A percentile compares a stretch with the other conserved stretches of the same genome.
These are phyloP conservation scores for Pteropus rufus DNA, from an alignment of 2,797 vertebrate species.

Conservation along the genomic window DNA sequence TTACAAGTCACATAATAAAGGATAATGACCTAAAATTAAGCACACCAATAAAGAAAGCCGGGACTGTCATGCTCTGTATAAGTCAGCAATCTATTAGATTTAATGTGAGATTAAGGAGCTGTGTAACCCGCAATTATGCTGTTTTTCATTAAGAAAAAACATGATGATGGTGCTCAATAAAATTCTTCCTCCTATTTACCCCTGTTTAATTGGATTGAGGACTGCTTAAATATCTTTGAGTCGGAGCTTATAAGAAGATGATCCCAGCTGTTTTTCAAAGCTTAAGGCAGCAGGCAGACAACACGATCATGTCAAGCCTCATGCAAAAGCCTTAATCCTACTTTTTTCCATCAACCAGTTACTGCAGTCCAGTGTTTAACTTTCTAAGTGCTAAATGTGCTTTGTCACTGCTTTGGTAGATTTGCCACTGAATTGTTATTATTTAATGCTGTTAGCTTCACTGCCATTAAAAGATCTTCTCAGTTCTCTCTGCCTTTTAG, in stretches of 20 bases:
- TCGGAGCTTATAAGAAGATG: conserved; percentile 80
- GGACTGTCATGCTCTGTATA: conserved; percentile 69
- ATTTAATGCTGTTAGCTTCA: conserved; percentile 63
- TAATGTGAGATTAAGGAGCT: conserved; percentile 83
- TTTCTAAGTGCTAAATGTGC: conserved; percentile 77
- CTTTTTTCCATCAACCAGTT: conserved; percentile 78
- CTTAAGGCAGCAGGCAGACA: conserved; percentile 82
- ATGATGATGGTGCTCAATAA: conserved; percentile 77
- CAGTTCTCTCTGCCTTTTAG: conserved; percentile 32
- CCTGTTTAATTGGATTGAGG: conserved; percentile 85
- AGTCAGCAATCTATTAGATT: conserved; percentile 80
- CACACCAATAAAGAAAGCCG: conserved; percentile 62
- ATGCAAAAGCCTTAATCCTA: conserved; percentile 82
- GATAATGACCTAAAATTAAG: conserved; percentile 82
- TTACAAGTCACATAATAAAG: conserved; percentile 81
- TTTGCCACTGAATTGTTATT: conserved; percentile 62
- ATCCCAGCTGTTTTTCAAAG: conserved; percentile 83
- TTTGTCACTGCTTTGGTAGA: conserved; percentile 62
- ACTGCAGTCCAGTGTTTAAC: conserved; percentile 77
- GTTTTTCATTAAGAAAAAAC: conserved; percentile 83
- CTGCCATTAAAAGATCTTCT: not conserved
- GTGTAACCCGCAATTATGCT: conserved; percentile 80
- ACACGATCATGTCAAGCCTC: conserved; percentile 80
- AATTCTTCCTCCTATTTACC: conserved; percentile 80
- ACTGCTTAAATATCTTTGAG: conserved; percentile 81